Base-by-base conservation (phyloP, 2,113 vertebrate species). In the Rhegmatorhina hoffmannsi region DNA sequence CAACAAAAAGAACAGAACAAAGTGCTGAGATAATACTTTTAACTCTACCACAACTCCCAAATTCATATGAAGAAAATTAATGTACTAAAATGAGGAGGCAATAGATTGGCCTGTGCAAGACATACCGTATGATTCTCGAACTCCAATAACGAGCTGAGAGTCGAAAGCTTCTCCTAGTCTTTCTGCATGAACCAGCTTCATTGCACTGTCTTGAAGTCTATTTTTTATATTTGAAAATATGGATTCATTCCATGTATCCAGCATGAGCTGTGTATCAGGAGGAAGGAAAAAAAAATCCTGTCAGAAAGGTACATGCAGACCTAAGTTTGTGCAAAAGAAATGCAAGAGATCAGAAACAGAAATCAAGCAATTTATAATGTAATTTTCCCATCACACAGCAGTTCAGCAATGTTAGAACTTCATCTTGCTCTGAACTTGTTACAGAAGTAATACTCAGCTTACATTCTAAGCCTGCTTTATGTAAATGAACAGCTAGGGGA, bases 161-260 rank as follows among this genome's bases (percentile, higher is more conserved):
- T 99, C 99, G 1, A 99, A 99, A 95, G 99, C 99, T 97, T 99
- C 99, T 79, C 99, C 99, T 79, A 99, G 97, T 88, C 99, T 96
- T 97, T 99, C 99, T 6, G 99, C 99, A 56, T 99, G 99, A 76
- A 99, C 99, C 24, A 99, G 97, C 97, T 99, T 99, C 99, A 99
- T 99, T 91, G 99, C 99, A 90, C 99, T 99, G 95, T 99, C 99
- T 93, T 99, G 99, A 80, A 99, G 98, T 72, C 99, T 98, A 67
- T 98, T 99, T 96, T 99, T 99, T 94, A 99, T 99, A 97, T 99
- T 99, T 96, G 99, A 99, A 98, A 99, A 99, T 97, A 99, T 99
- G 66, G 99, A 99, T 96, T 99, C 99, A 94, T 99, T 99, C 99
- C 99, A 99, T 0, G 99, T 99, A 97, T 99, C 99, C 94, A 99